phyloP scores from a whole-genome alignment of 2,888 invertebrate genomes.

The Silvanus unidentatus region DNA sequence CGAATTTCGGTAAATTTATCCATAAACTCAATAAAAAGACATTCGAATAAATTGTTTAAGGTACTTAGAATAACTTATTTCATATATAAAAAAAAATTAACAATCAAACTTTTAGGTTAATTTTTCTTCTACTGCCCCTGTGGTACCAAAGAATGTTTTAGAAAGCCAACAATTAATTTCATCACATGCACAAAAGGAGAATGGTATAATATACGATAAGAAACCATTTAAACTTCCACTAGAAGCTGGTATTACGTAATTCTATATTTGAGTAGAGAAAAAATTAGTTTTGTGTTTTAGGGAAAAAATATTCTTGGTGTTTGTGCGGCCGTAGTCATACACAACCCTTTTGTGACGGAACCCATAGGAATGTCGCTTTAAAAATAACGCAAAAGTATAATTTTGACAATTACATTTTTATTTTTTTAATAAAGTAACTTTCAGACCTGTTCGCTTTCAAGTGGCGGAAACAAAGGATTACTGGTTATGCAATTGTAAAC shows the following conservation, averaged over 20 bases:
- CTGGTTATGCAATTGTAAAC: constrained; percentile 98
- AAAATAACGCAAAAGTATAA: constrained; percentile 65
- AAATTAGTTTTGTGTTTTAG: constrained; percentile 35
- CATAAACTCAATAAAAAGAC: too few relatives aligned
- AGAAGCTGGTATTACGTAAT: constrained; percentile 62
- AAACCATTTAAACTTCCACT: constrained; percentile 78
- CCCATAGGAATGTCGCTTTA: constrained; percentile 71
- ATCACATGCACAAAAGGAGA: constrained; percentile 58
- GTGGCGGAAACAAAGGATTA: constrained; percentile 86
- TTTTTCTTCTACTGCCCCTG: constrained; percentile 37
- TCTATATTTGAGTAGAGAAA: too few relatives aligned
- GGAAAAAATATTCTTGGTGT: constrained; percentile 86
- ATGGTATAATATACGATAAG: constrained; percentile 79
- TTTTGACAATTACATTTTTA: constrained; percentile 7
- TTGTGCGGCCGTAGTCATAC: constrained; percentile 86
- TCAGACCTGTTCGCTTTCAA: constrained; percentile 72
- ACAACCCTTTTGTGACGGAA: constrained; percentile 94
- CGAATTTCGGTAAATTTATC: too few relatives aligned
- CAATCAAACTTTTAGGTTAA: constrained; percentile 10
- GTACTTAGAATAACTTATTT: too few relatives aligned
- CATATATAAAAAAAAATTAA: too few relatives aligned
- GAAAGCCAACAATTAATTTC: constrained; percentile 51
- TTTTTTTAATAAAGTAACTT: constrained; percentile 12
- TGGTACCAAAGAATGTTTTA: constrained; percentile 63
- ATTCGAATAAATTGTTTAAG: too few relatives aligned